Percentiles rank a stretch among this genome's conserved stretches.
These are phyloP conservation scores for Harpagoxenus sublaevis DNA, from an alignment of 2,888 invertebrate species.

Conservation along the genomic window DNA sequence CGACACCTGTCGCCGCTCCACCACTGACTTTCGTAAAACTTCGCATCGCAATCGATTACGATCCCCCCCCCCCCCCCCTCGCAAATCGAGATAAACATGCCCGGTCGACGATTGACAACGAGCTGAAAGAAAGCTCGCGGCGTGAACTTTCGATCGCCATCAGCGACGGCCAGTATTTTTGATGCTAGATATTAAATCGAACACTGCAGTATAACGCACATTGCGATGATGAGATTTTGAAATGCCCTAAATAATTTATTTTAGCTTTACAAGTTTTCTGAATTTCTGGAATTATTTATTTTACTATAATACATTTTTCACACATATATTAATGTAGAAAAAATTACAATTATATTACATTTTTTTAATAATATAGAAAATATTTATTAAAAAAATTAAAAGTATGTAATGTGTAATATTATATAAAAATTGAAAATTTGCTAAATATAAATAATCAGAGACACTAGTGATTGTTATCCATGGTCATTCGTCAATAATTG, in stretches of 20 bases:
- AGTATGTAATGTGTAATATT: neutral
- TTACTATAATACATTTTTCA: neutral
- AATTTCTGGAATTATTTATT: neutral
- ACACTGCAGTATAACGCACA: neutral
- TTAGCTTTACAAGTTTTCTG: neutral
- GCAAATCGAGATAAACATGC: slow-evolving; percentile 36
- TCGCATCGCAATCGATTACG: slow-evolving; percentile 33
- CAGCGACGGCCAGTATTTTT: slow-evolving; percentile 3
- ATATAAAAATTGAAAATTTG: neutral
- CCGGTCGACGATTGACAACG: slow-evolving; percentile 30
- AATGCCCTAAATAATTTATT: neutral
- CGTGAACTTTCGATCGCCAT: neutral
- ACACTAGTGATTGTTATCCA: neutral
- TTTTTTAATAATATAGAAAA: neutral
- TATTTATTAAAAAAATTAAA: slow-evolving; percentile 4
- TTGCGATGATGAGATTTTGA: neutral
- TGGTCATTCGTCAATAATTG: neutral
- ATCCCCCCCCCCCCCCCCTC: neutral
- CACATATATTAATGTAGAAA: neutral
- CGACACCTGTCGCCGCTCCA: slow-evolving; percentile 77
- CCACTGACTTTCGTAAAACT: slow-evolving; percentile 70
- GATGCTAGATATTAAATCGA: slow-evolving; percentile 5
- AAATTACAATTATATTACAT: neutral
- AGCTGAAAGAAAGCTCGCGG: slow-evolving; percentile 32
- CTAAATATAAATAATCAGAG: neutral